Conservation (phyloP, 2,797 vertebrate genomes). For the Chelon labrosus region DNA sequence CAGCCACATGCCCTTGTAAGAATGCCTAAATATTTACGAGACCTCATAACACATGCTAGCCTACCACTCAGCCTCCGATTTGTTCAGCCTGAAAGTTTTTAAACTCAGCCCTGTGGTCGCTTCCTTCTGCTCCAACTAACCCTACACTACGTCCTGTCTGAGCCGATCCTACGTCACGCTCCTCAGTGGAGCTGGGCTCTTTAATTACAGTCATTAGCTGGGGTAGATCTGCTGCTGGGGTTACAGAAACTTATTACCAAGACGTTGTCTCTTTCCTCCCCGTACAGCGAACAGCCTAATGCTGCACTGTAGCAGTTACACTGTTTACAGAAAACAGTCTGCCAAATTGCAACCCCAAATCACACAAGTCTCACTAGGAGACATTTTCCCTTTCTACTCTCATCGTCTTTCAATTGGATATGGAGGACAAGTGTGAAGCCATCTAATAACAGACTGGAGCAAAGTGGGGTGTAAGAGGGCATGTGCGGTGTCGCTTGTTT, state of each 20-base stretch:
- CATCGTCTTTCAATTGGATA: constrained; percentile 56
- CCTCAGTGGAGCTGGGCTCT: constrained; percentile 63
- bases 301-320: constrained; percentile 50
- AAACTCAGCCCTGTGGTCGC: constrained; percentile 60
- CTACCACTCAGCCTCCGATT: constrained; percentile 45
- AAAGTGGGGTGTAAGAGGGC: constrained; percentile 61
- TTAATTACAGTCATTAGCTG: constrained; percentile 84
- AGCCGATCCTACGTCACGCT: constrained; percentile 66
- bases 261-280: constrained; percentile 49
- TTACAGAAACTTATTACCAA: constrained; percentile 75
- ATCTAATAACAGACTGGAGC: constrained; percentile 61
- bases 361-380: constrained; percentile 60
- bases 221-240: constrained; percentile 70
- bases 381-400: constrained; percentile 47
- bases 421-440: constrained; percentile 47
- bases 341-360: constrained; percentile 72
- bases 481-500: constrained; percentile 56
- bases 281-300: constrained; percentile 39
- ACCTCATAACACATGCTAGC: constrained; percentile 56
- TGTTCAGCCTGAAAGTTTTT: constrained; percentile 48
- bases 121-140: constrained; percentile 51
- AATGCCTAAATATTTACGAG: constrained; percentile 76
- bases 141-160: constrained; percentile 69
- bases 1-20: constrained; percentile 72
- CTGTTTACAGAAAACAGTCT: constrained; percentile 71